These are phyloP conservation scores for Lucifuga dentata DNA, from an alignment of 2,113 vertebrate species.

Conservation along the genomic window DNA sequence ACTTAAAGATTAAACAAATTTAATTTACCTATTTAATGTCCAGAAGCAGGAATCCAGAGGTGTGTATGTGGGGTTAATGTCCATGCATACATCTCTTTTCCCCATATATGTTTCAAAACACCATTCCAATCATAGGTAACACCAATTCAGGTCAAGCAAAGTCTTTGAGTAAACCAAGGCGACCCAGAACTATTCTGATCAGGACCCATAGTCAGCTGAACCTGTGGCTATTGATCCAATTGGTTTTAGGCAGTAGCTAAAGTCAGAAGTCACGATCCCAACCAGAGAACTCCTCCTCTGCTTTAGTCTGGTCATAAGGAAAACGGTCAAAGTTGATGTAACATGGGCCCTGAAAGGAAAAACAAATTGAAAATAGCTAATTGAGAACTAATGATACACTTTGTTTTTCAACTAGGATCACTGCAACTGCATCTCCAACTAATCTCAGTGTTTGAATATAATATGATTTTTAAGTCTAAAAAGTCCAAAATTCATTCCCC, in stretches of 20 bases:
- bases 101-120: no score
- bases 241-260: neutral
- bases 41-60: no score
- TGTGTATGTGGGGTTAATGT: no score
- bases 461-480: no score
- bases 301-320: constrained; percentile 73
- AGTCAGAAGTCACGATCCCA: constrained; percentile 85
- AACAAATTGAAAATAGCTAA: neutral
- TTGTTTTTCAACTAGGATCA: no score
- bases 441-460: no score
- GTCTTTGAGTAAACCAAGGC: neutral
- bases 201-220: neutral
- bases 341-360: constrained; percentile 78
- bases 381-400: neutral
- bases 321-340: constrained; percentile 85
- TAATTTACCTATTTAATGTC: no score
- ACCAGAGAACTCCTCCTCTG: constrained; percentile 82
- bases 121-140: no score
- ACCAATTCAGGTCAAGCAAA: neutral
- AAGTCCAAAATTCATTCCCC: no score
- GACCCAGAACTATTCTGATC: neutral
- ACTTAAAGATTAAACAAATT: no score
- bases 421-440: no score
- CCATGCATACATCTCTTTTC: no score
- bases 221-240: neutral